Base-by-base conservation (phyloP, 2,888 invertebrate species). In the Idaea straminata region DNA sequence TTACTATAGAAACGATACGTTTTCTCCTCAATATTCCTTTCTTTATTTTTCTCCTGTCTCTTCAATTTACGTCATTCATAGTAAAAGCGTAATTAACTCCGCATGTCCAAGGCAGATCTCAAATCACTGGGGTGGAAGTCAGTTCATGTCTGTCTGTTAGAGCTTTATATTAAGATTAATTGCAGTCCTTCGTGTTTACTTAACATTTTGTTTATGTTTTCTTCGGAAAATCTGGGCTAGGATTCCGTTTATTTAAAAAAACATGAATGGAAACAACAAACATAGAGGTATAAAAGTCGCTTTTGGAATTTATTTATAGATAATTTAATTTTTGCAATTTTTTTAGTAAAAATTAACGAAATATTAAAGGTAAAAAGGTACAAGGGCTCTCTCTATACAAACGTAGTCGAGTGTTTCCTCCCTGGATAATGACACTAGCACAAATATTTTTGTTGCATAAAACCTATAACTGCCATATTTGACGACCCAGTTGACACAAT, bases 131-230 rank as follows among this genome's bases (percentile, higher is more conserved):
- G 73, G 73, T 70, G 67, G 68, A 47, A 47, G 66, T 62, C 64
- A 69, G 72, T 74, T 72, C 67, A 66, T 63, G 61, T 64, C 69
- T 67, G 71, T 70, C 71, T 66, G 66, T 63, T 69, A 65, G 71
- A 69, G 64, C 65, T 63, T 38, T 66, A 69, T 66, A 74, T 74
- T 69, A 69, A 66, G 69, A 74, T 74, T 71, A 71, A 74, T 74
- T 69, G 61, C 35, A 59, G 64, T 15, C 63, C 69, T 67, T 57
- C 71, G 70, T 72, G 73, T 68, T 66, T 63, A 67, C 67, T 69
- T 47, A 47, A 47, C 36, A 10, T 36, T 36, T 36, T 36, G 36
- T 36, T 5, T 36, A 47, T 4, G 47, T 13, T 47, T 47, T 47
- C 47, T 47, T 47, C 13, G 47, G 13, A 10, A 13, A 47, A 47